Evolutionary conservation across 2,888 invertebrate genomes (phyloP), one percentile per base, ranked within the genome.

Genomic region (Linnaemya vulpina): DNA sequence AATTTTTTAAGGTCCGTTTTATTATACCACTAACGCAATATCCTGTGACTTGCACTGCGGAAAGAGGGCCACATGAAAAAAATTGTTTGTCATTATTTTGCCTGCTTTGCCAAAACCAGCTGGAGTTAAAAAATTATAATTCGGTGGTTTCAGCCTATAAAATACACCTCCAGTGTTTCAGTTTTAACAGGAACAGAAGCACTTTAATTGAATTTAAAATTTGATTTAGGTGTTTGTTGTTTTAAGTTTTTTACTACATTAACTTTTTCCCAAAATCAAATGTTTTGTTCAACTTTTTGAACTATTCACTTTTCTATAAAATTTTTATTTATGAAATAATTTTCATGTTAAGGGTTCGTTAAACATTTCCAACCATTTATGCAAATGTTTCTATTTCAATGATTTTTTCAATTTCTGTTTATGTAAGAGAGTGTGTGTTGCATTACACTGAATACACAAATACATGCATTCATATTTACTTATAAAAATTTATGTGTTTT

Each of bases 341-440:
- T 84, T 84, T 67, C 10, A 67, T 67, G 73, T 80, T 80, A 73
- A 62, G 67, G 84, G 80, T 76, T 80, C 76, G 80, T 84, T 84
- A 76, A 84, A 84, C 80, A 84, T 67, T 62, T 73, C 38, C 73
- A 38, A 53, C 75, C 80, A 76, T 65, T 71, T 67, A 80, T 67
- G 73, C 67, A 84, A 84, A 84, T 84, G 80, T 84, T 84, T 80
- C 67, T 73, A 62, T 84, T 80, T 76, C 80, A 80, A 84, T 84
- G 80, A 84, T 80, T 80, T 80, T 60, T 46, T 60, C 62, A 65
- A 67, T 78, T 78, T 78, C 9, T 65, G n/a, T 55, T 15, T 46
- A 10, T 55, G 10, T 20, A 15, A 13, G 67, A 9, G 20, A 43
- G 49, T 49, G 20, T 30, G 10, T 58, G 2, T 25, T 58, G 38